Evolutionary conservation across 1,140 invertebrate species (phyloP), one percentile per base, ranked within the genome.

Genomic region (Drosophila leontia): DNA sequence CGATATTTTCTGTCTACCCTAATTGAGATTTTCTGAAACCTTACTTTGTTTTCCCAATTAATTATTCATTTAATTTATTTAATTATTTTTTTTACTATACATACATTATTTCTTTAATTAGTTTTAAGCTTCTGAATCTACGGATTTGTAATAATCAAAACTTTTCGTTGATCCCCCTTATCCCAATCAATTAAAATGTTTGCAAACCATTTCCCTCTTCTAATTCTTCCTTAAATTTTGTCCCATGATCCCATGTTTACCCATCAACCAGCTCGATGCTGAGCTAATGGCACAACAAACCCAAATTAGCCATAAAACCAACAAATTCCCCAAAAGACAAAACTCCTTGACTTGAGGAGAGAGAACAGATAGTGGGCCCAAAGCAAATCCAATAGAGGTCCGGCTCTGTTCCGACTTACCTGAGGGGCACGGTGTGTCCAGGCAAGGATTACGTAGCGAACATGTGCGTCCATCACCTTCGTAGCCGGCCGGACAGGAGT

Each of bases 401-500:
- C 42, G 57, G 39, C 44, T 59, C 48, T 41, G 50, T 35, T 41
- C 3, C 48, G 53, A 91, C 93, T 92, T 92, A 95, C 94, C 95
- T 75, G 94, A 93, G 91, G 94, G 96, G 92, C 97, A 98, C 15
- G 97, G 97, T 70, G 95, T 94, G 35, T 94, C 94, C 35, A 96
- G 94, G 91, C 98, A 98, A 7, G 95, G 93, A 44, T 95, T 94
- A 47, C 94, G 94, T 51, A 93, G 93, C 60, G 95, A 94, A 91
- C 97, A 98, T 9, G 94, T 93, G 76, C 94, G 93, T 0, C 98
- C 98, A 91, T 99, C 96, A 23, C 98, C 98, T 12, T 94, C 94
- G 91, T 96, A 97, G 12, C 98, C 98, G 8, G 92, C 56, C 3
- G 98, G 98, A 94, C 98, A 99, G 0, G 95, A 91, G 3, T 97